Percentiles rank a stretch among this genome's conserved stretches.
phyloP scores from a whole-genome alignment of 2,797 vertebrate genomes.

The Leucoraja ocellata region DNA sequence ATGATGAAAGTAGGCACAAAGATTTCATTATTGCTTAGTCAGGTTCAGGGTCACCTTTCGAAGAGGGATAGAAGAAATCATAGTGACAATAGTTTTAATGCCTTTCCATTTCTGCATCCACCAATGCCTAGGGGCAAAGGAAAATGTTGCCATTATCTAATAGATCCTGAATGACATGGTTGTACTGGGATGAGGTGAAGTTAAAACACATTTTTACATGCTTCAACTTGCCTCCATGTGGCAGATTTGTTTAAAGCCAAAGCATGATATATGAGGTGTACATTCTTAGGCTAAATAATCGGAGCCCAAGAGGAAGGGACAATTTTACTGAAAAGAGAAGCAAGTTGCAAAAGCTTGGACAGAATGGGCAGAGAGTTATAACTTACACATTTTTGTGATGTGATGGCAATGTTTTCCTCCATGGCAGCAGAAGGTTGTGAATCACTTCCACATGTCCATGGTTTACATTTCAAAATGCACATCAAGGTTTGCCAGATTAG shows the following conservation, averaged over 20 bases:
- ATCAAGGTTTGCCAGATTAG: not conserved
- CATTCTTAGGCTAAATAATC: not conserved
- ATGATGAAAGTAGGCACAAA: conserved; percentile 24
- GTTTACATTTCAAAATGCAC: not conserved
- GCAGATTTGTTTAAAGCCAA: not conserved
- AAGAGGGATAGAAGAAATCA: not conserved
- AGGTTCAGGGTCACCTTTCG: not conserved
- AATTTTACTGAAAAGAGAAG: not conserved
- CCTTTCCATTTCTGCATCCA: not conserved
- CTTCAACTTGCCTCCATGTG: not conserved
- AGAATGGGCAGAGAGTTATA: not conserved
- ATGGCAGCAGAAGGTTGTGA: no score
- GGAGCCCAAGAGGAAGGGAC: not conserved
- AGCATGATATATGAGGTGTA: not conserved
- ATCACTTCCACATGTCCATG: not conserved
- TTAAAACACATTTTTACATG: not conserved
- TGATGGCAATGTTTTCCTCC: not conserved
- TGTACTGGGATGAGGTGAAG: not conserved
- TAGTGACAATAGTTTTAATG: not conserved
- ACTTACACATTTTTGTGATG: not conserved
- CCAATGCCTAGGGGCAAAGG: not conserved
- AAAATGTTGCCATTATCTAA: not conserved
- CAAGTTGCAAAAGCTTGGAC: not conserved
- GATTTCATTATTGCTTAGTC: not conserved
- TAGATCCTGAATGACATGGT: not conserved